Base-by-base conservation (phyloP, 2,888 invertebrate genomes). In the Spilarctia lutea region DNA sequence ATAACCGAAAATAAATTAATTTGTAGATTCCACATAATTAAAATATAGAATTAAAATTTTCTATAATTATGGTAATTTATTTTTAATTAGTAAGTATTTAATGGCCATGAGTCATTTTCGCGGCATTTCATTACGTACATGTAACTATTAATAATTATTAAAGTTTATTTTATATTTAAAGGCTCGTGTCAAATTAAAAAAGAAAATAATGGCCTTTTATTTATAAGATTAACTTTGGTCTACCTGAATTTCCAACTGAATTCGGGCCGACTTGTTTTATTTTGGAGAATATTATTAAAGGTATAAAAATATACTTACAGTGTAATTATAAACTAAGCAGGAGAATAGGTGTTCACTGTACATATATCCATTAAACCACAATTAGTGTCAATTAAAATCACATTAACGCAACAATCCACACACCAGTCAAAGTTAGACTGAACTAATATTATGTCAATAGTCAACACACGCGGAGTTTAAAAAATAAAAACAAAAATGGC, bases 401-500 rank as follows among this genome's bases (percentile, higher is more conserved):
- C 60, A 63, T 30, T 42, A 7, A 63, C 52, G n/a, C 20, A 82
- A 85, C 88, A 87, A 85, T 82, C 75, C 81, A 80, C 78, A 75
- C 87, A 88, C 87, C 85, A 85, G 81, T 83, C 87, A 80, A 83
- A 85, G 87, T 86, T 85, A 88, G 87, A 88, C 87, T 89, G 87
- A 87, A 88, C 84, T 70, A 70, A 70, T 60, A 67, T 39, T 72
- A 16, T 67, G 83, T 77, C 81, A 89, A 89, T 87, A 90, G 90
- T 89, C 88, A 88, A 86, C 84, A 82, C 91, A 89, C 87, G 86
- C 86, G 83, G 79, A 81, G 87, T 83, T 85, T 82, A 87, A 90
- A 91, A 89, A 89, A 89, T 79, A 75, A 45, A 16, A 85, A 81
- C 85, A 87, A 84, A 76, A 83, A 86, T 86, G 85, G 88, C 87